Evolutionary conservation across 1,140 invertebrate genomes (phyloP).

Genomic region (Drosophila varians): DNA sequence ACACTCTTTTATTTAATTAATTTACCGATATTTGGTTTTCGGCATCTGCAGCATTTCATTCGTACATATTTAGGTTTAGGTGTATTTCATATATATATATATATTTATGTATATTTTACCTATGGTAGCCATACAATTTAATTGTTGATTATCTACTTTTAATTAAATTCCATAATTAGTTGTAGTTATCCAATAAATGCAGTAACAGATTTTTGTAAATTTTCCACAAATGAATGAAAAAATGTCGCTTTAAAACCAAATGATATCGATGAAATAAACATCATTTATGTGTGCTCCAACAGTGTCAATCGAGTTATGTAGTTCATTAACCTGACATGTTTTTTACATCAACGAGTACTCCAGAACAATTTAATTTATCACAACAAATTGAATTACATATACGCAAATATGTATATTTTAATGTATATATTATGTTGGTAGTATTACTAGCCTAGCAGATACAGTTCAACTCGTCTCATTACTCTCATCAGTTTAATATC

Average conservation of each 20-base stretch:
- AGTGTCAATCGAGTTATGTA: conserved; percentile 47
- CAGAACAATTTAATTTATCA: conserved; percentile 68
- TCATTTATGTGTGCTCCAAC: conserved; percentile 32
- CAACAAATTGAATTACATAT: conserved; percentile 64
- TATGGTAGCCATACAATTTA: conserved; percentile 71
- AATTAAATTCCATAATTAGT: conserved; percentile 67
- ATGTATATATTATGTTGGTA: conserved; percentile 15
- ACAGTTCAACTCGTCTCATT: conserved; percentile 25
- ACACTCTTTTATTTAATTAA: conserved; percentile 71
- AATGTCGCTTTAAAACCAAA: background rate
- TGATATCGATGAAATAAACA: conserved; percentile 20
- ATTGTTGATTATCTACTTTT: conserved; percentile 73
- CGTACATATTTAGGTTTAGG: conserved; percentile 22
- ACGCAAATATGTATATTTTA: conserved; percentile 20
- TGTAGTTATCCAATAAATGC: conserved; percentile 35
- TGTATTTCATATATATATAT: conserved; percentile 22
- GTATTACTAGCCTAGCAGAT: conserved; percentile 47
- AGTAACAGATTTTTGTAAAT: conserved; percentile 29
- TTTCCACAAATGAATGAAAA: conserved; percentile 7
- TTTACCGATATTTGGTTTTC: conserved; percentile 59
- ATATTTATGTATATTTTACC: conserved; percentile 50
- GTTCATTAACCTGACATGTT: conserved; percentile 26
- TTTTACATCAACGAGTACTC: conserved; percentile 33
- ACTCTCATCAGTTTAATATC: conserved; percentile 17
- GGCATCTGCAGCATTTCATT: conserved; percentile 20